These are phyloP conservation scores for Pangasianodon hypophthalmus DNA, from an alignment of 2,113 vertebrate species.

Conservation along the genomic window DNA sequence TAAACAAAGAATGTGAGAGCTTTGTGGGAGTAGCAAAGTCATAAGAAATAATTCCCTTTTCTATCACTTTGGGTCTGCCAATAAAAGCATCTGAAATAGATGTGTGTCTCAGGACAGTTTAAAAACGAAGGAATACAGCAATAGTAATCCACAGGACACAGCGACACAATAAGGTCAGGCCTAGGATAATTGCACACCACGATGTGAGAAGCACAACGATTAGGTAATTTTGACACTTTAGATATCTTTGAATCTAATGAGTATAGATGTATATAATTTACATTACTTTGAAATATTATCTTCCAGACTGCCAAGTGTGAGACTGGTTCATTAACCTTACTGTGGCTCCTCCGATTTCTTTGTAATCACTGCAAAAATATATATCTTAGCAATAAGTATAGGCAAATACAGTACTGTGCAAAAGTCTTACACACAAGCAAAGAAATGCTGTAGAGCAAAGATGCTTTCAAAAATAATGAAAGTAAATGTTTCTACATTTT, in stretches of 20 bases:
- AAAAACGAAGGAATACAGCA: constrained; percentile 67
- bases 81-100: constrained; percentile 74
- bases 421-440: too few species aligned
- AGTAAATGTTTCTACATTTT: too few species aligned
- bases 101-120: constrained; percentile 69
- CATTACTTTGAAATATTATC: background rate
- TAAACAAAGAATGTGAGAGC: constrained; percentile 73
- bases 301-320: background rate
- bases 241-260: background rate
- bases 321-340: background rate
- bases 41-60: constrained; percentile 76
- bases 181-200: constrained; percentile 14
- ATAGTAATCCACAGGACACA: constrained; percentile 64
- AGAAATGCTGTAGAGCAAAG: too few species aligned
- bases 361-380: background rate
- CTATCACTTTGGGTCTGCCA: constrained; percentile 68
- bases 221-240: background rate
- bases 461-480: too few species aligned
- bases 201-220: background rate
- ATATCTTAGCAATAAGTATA: background rate
- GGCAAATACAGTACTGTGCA: too few species aligned
- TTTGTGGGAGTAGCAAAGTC: constrained; percentile 72
- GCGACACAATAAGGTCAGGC: constrained; percentile 51
- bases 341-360: background rate
- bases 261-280: background rate